phyloP scores from a whole-genome alignment of 2,113 vertebrate species.

The Ameiurus melas region DNA sequence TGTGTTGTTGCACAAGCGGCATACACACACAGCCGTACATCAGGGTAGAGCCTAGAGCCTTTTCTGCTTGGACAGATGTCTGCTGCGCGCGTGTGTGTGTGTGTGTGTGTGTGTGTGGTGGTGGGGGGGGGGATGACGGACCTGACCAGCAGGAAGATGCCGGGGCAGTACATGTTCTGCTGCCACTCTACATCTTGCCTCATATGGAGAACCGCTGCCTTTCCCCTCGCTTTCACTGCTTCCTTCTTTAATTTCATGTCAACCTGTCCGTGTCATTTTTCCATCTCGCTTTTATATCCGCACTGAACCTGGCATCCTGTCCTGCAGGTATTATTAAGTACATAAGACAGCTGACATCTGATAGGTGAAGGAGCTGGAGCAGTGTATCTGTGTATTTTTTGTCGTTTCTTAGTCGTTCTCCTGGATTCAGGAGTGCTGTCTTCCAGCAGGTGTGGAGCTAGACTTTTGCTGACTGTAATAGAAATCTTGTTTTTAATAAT shows the following conservation, averaged over 20 bases:
- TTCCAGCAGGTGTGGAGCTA: background rate
- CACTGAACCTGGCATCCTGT: background rate
- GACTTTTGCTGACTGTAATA: background rate
- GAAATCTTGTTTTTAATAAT: background rate
- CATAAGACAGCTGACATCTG: slow-evolving; percentile 38
- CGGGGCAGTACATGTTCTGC: slow-evolving; percentile 40
- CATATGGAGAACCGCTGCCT: slow-evolving; percentile 12
- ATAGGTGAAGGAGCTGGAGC: slow-evolving; percentile 33
- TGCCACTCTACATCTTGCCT: slow-evolving; percentile 40
- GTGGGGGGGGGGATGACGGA: background rate
- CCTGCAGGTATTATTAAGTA: slow-evolving; percentile 31
- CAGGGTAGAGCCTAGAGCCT: slow-evolving; percentile 15
- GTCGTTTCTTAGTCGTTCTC: background rate
- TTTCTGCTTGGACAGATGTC: slow-evolving; percentile 39
- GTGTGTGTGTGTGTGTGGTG: background rate
- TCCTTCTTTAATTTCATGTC: slow-evolving; percentile 12
- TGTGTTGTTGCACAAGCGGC: background rate
- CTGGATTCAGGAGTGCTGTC: background rate
- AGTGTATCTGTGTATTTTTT: background rate
- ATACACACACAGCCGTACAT: slow-evolving; percentile 1
- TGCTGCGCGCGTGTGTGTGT: background rate
- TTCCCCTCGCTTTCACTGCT: background rate
- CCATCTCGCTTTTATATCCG: slow-evolving; percentile 1
- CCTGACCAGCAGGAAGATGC: slow-evolving; percentile 33
- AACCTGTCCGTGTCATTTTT: slow-evolving; percentile 14